Conservation (phyloP, 1,140 invertebrate species). For the Eumaeus atala region DNA sequence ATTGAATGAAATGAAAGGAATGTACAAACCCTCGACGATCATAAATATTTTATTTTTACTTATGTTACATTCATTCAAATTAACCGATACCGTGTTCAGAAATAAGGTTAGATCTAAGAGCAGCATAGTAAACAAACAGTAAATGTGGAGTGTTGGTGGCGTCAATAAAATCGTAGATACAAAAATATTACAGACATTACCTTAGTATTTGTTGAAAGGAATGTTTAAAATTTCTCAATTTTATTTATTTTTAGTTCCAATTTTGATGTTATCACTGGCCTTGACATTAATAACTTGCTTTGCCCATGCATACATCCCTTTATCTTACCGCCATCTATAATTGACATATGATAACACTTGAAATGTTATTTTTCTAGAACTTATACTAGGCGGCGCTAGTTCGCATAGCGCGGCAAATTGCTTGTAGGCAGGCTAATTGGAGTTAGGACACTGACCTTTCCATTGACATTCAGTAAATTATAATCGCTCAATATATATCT, state of each 20-base stretch:
- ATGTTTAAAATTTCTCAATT: no score
- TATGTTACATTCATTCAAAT: no score
- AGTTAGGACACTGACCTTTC: background rate
- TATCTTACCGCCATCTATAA: slow-evolving; percentile 45
- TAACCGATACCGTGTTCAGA: background rate
- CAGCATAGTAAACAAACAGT: slow-evolving; percentile 12
- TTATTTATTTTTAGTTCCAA: no score
- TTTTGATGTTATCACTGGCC: slow-evolving; percentile 44
- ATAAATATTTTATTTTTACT: no score
- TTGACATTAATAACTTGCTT: slow-evolving; percentile 65
- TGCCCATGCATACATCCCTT: slow-evolving; percentile 38
- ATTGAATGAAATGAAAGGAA: no score
- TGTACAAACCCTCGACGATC: no score
- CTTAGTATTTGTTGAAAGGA: no score
- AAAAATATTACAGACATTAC: slow-evolving; percentile 9
- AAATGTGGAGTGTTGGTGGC: no score
- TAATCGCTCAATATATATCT: background rate
- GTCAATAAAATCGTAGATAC: no score
- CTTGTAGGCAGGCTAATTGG: background rate
- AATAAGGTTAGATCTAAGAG: slow-evolving; percentile 51
- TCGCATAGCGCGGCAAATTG: background rate
- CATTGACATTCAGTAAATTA: background rate
- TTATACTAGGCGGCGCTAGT: slow-evolving; percentile 37
- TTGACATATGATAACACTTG: background rate
- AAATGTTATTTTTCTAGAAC: slow-evolving; percentile 22